A percentile compares a stretch with the other conserved stretches of the same genome.
phyloP scores from a whole-genome alignment of 2,888 invertebrate genomes.

The Brachyopa scutellaris region DNA sequence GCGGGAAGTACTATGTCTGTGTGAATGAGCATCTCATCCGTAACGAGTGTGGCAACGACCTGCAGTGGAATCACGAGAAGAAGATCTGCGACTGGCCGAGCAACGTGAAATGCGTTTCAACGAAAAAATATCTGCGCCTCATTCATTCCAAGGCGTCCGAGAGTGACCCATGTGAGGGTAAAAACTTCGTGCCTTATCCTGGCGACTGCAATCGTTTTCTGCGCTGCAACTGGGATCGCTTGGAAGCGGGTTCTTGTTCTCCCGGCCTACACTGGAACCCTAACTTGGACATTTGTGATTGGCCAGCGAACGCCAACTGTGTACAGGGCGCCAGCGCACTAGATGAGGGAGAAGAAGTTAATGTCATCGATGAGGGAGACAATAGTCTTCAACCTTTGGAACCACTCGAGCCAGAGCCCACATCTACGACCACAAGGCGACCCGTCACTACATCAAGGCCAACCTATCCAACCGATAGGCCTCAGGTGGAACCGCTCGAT shows the following conservation, averaged over 20 bases:
- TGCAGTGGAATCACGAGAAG: slow-evolving; percentile 87
- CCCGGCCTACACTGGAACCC: slow-evolving; percentile 89
- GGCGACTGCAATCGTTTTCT: slow-evolving; percentile 89
- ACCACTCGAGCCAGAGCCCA: slow-evolving; percentile 67
- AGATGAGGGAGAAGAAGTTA: slow-evolving; percentile 57
- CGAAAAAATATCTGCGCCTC: slow-evolving; percentile 78
- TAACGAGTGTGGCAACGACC: slow-evolving; percentile 89
- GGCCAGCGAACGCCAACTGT: slow-evolving; percentile 87
- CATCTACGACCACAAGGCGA: slow-evolving; percentile 74
- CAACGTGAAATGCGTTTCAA: slow-evolving; percentile 84
- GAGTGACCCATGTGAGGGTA: slow-evolving; percentile 85
- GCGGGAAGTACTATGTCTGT: slow-evolving; percentile 90
- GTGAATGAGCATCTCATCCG: slow-evolving; percentile 87
- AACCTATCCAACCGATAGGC: slow-evolving; percentile 78
- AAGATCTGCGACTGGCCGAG: slow-evolving; percentile 90
- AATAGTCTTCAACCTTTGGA: slow-evolving; percentile 50
- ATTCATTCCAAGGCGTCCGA: slow-evolving; percentile 77
- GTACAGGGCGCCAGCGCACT: slow-evolving; percentile 73
- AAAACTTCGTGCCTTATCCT: slow-evolving; percentile 86
- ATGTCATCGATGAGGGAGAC: slow-evolving; percentile 75
- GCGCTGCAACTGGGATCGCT: slow-evolving; percentile 91
- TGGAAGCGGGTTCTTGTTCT: slow-evolving; percentile 87
- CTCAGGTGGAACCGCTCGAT: slow-evolving; percentile 82
- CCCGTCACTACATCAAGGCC: slow-evolving; percentile 76
- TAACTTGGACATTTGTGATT: slow-evolving; percentile 87